Evolutionary conservation across 2,888 invertebrate species (phyloP).

Genomic region (Callyntrura sp.): DNA sequence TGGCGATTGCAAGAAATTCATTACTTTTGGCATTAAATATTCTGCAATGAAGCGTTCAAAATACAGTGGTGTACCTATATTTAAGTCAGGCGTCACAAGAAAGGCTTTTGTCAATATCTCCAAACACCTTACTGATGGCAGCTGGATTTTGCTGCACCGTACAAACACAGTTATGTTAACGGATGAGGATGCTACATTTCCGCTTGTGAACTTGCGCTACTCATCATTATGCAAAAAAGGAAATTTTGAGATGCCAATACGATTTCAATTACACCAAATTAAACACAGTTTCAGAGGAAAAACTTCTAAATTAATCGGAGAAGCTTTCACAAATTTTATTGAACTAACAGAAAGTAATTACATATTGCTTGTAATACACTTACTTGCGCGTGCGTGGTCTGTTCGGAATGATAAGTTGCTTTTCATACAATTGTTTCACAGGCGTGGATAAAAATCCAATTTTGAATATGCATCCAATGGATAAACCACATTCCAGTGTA

Average conservation of each 20-base stretch:
- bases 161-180: conserved; percentile 85
- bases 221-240: conserved; percentile 59
- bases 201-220: conserved; percentile 19
- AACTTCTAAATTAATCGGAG: conserved; percentile 48
- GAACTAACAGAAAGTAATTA: conserved; percentile 63
- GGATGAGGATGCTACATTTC: background rate
- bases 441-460: background rate
- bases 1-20: conserved; percentile 85
- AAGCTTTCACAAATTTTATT: conserved; percentile 54
- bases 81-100: background rate
- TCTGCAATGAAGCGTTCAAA: background rate
- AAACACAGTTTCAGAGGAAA: conserved; percentile 58
- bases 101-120: conserved; percentile 84
- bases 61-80: background rate
- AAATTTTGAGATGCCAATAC: conserved; percentile 63
- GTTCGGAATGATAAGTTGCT: background rate
- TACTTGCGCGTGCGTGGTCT: too few relatives aligned
- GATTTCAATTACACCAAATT: conserved; percentile 52
- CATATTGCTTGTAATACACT: background rate
- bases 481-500: too few relatives aligned
- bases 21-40: conserved; percentile 85
- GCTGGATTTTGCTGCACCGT: conserved; percentile 86
- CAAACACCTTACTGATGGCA: conserved; percentile 85
- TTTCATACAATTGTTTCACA: background rate
- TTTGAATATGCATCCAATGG: background rate